These are phyloP conservation scores for Gortyna flavago DNA, from an alignment of 2,888 invertebrate genomes.

Conservation along the genomic window DNA sequence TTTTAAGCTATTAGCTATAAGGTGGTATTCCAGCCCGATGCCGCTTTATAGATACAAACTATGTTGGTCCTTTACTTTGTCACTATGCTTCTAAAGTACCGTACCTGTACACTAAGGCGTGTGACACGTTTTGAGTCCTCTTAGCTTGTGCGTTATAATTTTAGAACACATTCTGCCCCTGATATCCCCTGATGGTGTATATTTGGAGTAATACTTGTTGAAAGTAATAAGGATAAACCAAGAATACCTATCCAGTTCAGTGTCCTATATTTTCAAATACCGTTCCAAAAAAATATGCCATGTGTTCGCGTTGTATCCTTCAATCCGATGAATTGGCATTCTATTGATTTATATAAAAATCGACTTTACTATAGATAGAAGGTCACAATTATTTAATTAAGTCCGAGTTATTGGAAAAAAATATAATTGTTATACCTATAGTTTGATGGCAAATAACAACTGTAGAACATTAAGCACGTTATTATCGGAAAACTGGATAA, in stretches of 20 bases:
- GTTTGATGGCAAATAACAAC: background rate
- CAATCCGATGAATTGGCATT: background rate
- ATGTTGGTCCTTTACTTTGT: background rate
- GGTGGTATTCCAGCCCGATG: background rate
- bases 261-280: slow-evolving; percentile 17
- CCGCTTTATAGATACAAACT: slow-evolving; percentile 19
- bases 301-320: background rate
- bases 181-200: background rate
- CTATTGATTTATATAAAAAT: background rate
- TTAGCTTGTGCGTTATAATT: background rate
- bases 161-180: background rate
- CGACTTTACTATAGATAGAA: background rate
- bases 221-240: slow-evolving; percentile 5
- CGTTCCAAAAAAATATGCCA: background rate
- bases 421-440: background rate
- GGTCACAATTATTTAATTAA: background rate
- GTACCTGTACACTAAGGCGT: too few species aligned
- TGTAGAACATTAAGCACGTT: slow-evolving; percentile 19
- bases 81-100: slow-evolving; percentile 12
- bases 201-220: slow-evolving; percentile 4
- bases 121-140: background rate
- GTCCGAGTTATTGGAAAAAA: background rate
- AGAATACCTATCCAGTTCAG: slow-evolving; percentile 16
- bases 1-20: slow-evolving; percentile 20
- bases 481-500: slow-evolving; percentile 41